These are phyloP conservation scores for Aurelia aurita complex sp. Pacific DNA, from an alignment of 30 jellyfish, hydroid and myxozoan genomes.

Conservation along the genomic window DNA sequence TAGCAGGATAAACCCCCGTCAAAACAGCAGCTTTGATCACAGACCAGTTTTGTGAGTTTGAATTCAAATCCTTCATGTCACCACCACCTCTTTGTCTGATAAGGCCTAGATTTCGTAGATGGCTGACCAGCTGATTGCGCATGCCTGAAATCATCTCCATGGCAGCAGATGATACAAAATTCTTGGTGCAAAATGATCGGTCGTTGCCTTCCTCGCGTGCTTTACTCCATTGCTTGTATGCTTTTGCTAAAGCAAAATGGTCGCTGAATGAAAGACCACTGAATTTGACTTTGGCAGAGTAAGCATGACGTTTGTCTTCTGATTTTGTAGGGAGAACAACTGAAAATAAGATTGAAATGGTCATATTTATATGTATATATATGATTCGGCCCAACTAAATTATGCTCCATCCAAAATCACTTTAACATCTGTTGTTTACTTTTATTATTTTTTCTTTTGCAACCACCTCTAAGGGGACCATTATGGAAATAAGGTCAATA, in stretches of 20 bases:
- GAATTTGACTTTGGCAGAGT: conserved; percentile 60
- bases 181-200: conserved; percentile 66
- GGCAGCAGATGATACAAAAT: conserved; percentile 79
- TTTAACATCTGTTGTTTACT: too few species aligned
- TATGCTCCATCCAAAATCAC: too few species aligned
- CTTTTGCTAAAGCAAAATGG: conserved; percentile 77
- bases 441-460: too few species aligned
- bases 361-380: too few species aligned
- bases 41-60: conserved; percentile 80
- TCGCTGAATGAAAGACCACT: conserved; percentile 84
- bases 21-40: conserved; percentile 90
- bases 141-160: conserved; percentile 95
- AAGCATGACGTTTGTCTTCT: conserved; percentile 79
- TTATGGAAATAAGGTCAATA: too few species aligned
- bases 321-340: conserved; percentile 81
- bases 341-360: conserved; percentile 16
- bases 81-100: conserved; percentile 88
- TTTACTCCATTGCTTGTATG: conserved; percentile 85
- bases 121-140: conserved; percentile 84
- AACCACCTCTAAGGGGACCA: too few species aligned
- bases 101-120: conserved; percentile 76
- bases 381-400: too few species aligned
- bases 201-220: conserved; percentile 90
- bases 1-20: conserved; percentile 87
- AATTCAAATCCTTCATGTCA: conserved; percentile 84